Base-by-base conservation (phyloP, 2,113 vertebrate species). In the Todiramphus chloris region DNA sequence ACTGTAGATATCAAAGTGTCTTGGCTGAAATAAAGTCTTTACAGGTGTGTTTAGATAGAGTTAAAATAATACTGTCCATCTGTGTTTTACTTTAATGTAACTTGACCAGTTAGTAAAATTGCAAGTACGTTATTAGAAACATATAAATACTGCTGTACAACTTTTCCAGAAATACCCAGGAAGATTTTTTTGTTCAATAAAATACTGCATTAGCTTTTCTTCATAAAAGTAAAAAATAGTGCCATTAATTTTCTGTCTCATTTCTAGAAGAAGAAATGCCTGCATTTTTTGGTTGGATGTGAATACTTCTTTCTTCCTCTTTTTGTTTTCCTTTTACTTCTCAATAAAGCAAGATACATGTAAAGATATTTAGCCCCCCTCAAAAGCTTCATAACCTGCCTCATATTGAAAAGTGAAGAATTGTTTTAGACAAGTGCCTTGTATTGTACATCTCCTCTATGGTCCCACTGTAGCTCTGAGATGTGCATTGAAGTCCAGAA, bases 61-160 rank as follows among this genome's bases (percentile, higher is more conserved):
- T 80, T 97, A 62, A 94, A 91, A 84, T 93, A 94, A 94, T 87
- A 69, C 59, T 79, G 39, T 11, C 30, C 16, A 30, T 86, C 56
- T 91, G 60, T 81, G 39, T 17, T 83, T 43, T 89, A 75, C 23
- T 91, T 72, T 19, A 83, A 44, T 50, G 41, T 85, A 82, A 58
- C 79, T 64, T 83, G 58, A 87, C 55, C 50, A 56, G 31, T 55
- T 73, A 79, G 15, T 89, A 66, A 58, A 75, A 76, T 50, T 87
- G 33, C 41, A 91, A 72, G 24, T 31, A 62, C 13, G 0, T 81
- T 89, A 68, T 93, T 89, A 66, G 58, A 96, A 85, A 58, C 11
- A 24, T 43, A 31, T 9, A 5, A 19, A 9, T 87, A 56, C 5
- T 87, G 46, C 48, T 53, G 17, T 25, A 62, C n/a, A 74, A 27